Evolutionary conservation across 2,888 invertebrate genomes (phyloP).

Genomic region (Lumbricus terrestris): DNA sequence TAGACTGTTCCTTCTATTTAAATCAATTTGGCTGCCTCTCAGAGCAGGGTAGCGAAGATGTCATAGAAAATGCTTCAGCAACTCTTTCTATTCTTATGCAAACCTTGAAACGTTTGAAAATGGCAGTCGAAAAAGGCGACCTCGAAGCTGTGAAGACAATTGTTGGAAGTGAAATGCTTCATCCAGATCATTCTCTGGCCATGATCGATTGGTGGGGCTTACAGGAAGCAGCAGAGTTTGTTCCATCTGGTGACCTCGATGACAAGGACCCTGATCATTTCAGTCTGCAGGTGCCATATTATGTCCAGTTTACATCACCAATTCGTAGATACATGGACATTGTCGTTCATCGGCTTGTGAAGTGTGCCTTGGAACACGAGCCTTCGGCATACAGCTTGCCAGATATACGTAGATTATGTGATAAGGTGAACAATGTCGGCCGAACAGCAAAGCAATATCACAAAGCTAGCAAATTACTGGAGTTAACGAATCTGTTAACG

Average conservation of each 20-base stretch:
- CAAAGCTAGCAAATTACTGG: conserved; percentile 5
- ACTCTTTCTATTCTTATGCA: neutral
- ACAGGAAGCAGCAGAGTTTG: conserved; percentile 43
- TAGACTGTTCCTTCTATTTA: conserved; percentile 24
- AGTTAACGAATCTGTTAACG: conserved; percentile 36
- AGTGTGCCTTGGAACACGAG: conserved; percentile 36
- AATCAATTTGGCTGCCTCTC: conserved; percentile 15
- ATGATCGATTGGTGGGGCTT: conserved; percentile 41
- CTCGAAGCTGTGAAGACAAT: conserved; percentile 42
- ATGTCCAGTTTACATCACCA: conserved; percentile 49
- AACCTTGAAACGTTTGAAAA: conserved; percentile 41
- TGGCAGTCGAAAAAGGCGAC: conserved; percentile 40
- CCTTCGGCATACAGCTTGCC: conserved; percentile 41
- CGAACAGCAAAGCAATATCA: conserved; percentile 21
- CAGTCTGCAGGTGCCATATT: conserved; percentile 43
- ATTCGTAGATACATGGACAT: conserved; percentile 48
- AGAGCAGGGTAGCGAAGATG: neutral
- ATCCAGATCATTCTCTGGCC: conserved; percentile 49
- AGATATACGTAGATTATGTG: conserved; percentile 43
- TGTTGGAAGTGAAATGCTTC: conserved; percentile 45
- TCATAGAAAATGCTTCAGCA: neutral
- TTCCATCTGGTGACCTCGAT: conserved; percentile 28
- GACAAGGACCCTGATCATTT: conserved; percentile 40
- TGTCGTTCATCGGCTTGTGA: conserved; percentile 47
- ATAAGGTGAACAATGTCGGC: conserved; percentile 13